Evolutionary conservation across 2,888 invertebrate species (phyloP).

Genomic region (Chrysolina oricalcia): DNA sequence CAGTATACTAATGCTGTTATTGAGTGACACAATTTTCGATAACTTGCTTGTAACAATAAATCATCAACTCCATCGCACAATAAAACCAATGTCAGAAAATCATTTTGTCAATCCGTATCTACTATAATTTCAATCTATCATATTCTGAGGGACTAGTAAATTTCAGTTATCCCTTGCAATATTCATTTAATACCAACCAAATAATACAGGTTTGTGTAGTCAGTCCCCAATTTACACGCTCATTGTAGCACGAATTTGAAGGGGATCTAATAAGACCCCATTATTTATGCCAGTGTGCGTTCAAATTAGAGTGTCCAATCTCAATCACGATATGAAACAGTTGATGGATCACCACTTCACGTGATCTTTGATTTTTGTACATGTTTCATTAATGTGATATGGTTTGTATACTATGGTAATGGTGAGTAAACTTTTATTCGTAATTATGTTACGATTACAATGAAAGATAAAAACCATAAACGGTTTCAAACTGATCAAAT

Average conservation of each 20-base stretch:
- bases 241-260: not conserved
- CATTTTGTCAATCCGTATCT: not conserved
- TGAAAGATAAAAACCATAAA: no score
- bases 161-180: not conserved
- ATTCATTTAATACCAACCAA: not conserved
- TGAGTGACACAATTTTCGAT: no score
- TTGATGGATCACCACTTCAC: conserved; percentile 6
- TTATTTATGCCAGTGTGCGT: not conserved
- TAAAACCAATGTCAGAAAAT: no score
- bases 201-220: not conserved
- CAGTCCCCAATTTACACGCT: not conserved
- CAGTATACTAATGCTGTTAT: no score
- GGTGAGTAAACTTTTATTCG: not conserved
- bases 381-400: not conserved
- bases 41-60: no score
- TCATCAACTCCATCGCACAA: no score
- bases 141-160: not conserved
- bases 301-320: conserved; percentile 9
- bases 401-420: not conserved
- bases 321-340: not conserved
- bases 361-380: not conserved
- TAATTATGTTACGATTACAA: no score
- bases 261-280: no score
- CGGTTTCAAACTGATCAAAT: no score
- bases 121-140: no score